These are phyloP conservation scores for Ophiothrix spiculata DNA, from an alignment of 35 echinoderm and acorn worm species.

Conservation along the genomic window DNA sequence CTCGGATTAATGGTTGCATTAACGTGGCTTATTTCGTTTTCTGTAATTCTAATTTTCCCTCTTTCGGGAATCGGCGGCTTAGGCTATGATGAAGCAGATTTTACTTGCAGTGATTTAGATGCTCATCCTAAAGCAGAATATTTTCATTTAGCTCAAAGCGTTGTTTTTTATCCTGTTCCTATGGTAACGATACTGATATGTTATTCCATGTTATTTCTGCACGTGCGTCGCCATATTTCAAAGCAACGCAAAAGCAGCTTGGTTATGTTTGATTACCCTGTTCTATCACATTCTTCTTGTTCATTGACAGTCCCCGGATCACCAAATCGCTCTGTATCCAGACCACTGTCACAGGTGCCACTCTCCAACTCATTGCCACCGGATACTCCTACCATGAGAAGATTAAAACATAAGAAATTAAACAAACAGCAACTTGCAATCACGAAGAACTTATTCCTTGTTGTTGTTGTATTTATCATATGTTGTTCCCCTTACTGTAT, in stretches of 20 bases:
- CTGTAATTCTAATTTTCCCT: slow-evolving; percentile 42
- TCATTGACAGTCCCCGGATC: too few relatives aligned
- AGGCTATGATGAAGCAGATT: slow-evolving; percentile 64
- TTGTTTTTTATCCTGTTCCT: slow-evolving; percentile 51
- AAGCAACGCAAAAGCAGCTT: slow-evolving; percentile 1
- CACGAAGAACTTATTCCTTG: slow-evolving; percentile 66
- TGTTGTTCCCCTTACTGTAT: slow-evolving; percentile 48
- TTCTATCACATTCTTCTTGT: background rate
- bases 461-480: slow-evolving; percentile 41
- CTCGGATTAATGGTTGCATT: slow-evolving; percentile 50
- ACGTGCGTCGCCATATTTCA: slow-evolving; percentile 35
- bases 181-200: slow-evolving; percentile 45
- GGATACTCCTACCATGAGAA: background rate
- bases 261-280: background rate
- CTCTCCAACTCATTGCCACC: background rate
- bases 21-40: slow-evolving; percentile 57
- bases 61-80: slow-evolving; percentile 39
- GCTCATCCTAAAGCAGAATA: slow-evolving; percentile 22
- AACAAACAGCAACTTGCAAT: slow-evolving; percentile 43
- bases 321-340: too few relatives aligned
- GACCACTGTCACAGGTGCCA: background rate
- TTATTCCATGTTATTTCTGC: slow-evolving; percentile 36
- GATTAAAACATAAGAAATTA: background rate
- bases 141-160: slow-evolving; percentile 38
- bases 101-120: slow-evolving; percentile 56